Base-by-base conservation (phyloP, 2,888 invertebrate genomes). In the Polymixis flavicincta region DNA sequence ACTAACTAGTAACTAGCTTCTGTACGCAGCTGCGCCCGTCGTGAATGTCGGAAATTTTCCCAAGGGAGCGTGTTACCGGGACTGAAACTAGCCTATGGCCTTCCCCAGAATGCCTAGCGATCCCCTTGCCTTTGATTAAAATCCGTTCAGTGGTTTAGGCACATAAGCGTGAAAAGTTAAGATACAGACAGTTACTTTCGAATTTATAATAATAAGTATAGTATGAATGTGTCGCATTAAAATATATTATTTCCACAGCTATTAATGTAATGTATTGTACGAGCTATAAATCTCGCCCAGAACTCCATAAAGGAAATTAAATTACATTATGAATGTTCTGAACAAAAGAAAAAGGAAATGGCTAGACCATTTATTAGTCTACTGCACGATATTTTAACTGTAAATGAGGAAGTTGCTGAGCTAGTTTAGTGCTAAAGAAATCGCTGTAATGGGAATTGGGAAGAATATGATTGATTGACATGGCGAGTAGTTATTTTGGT, bases 241-340 rank as follows among this genome's bases (percentile, higher is more conserved):
- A 59, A 65, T 28, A 65, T n/a, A n/a, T n/a, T n/a, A n/a, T 72
- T 63, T 59, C 54, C 32, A 19, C 14, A 65, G 68, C 22, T n/a
- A 48, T 71, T 72, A 77, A 66, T 69, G 19, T 72, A 72, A 81
- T 70, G n/a, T 72, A 72, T 82, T 70, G n/a, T 42, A 6, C 9
- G 45, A 52, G 52, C 67, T 60, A 82, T 82, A 68, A 82, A 82
- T 82, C 52, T 37, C 8, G 2, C 2, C 25, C 48, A 60, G 25
- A 19, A 2, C 45, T 48, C 59, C 50, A 45, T 65, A 59, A 45
- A 78, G 74, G 71, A 82, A 82, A 79, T 82, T 74, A 79, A 68
- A 83, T 45, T 61, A 48, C 64, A 25, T 69, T 78, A 65, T 54
- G 74, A 71, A 83, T 65, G 74, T 52, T 78, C 64, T 5, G 59